A percentile compares a stretch with the other conserved stretches of the same genome.
Conservation (phyloP, 2,888 invertebrate genomes). For the Quadroppia sp. region DNA sequence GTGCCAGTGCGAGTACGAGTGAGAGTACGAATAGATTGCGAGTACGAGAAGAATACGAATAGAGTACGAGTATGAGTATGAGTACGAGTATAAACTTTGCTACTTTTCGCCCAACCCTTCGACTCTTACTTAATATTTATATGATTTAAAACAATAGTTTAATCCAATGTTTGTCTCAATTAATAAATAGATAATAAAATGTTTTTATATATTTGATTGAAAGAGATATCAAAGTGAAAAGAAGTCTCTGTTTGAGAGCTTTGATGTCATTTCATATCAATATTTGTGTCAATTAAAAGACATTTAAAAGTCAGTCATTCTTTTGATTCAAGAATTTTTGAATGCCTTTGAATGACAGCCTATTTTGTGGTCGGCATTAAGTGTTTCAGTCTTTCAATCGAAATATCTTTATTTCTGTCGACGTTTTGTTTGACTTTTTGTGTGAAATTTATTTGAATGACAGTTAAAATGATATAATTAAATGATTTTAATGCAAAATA, state of each 20-base stretch:
- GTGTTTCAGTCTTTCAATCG: not conserved
- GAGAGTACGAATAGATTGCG: no score
- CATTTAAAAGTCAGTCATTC: not conserved
- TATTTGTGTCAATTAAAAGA: not conserved
- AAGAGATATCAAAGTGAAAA: not conserved
- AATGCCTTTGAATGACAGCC: not conserved
- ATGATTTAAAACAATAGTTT: no score
- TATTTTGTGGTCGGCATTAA: not conserved
- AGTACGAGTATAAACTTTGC: no score
- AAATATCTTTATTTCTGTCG: slow-evolving; percentile 3
- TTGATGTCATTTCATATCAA: not conserved
- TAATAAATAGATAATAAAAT: no score
- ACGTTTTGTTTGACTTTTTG: not conserved
- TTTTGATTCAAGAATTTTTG: not conserved
- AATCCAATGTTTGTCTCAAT: no score
- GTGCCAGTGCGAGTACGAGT: no score
- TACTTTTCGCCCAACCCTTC: no score
- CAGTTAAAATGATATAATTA: not conserved
- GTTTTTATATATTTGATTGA: no score
- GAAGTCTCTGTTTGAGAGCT: not conserved
- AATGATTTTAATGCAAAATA: not conserved
- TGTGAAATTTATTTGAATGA: not conserved
- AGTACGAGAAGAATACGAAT: no score
- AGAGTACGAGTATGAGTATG: no score
- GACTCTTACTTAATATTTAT: no score